Evolutionary conservation across 1,140 invertebrate species (phyloP), one percentile per base, ranked within the genome.

Genomic region (Octopus bimaculoides): DNA sequence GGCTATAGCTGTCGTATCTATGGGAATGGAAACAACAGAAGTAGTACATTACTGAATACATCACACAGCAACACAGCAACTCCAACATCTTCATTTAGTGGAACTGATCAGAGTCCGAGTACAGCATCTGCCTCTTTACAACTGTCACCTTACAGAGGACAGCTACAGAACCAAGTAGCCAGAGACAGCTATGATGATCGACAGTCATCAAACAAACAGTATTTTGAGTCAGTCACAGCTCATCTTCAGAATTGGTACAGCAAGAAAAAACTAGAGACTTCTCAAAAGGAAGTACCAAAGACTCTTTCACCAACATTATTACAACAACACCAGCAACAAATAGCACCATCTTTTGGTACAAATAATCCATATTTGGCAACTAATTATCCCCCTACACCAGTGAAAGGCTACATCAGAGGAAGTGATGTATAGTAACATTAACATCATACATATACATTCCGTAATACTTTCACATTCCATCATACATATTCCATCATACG

Each of bases 1-100:
- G 88, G 88, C 5, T 89, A 89, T 79, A 88, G 87, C 78, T 87
- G 87, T 81, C 85, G 85, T 76, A 86, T 86, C 54, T 86, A 84
- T 74, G 83, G 85, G 12, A 82, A 61, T 54, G 75, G 81, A 10
- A 69, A 76, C 20, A 61, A 75, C 14, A 75, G 75, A 77, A 77
- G 75, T 77, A 54, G 81, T 71, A 71, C 66, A 4, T 12, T 71
- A 20, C 54, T 78, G 54, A 81, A 81, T 69, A 78, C 73, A 10
- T 71, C 80, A 20, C 84, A 79, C 73, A 87, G 83, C 78, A 85
- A 82, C 75, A 80, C 82, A 12, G 77, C 78, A 76, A 88, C 87
- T 4, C 87, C 87, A 0, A 41, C 26, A 41, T 88, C 87, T 12
- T 88, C 87, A 0, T 88, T 86, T 4, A 88, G 87, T 80, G 87